Evolutionary conservation across 2,797 vertebrate species (phyloP).

Genomic region (Pygocentrus nattereri): DNA sequence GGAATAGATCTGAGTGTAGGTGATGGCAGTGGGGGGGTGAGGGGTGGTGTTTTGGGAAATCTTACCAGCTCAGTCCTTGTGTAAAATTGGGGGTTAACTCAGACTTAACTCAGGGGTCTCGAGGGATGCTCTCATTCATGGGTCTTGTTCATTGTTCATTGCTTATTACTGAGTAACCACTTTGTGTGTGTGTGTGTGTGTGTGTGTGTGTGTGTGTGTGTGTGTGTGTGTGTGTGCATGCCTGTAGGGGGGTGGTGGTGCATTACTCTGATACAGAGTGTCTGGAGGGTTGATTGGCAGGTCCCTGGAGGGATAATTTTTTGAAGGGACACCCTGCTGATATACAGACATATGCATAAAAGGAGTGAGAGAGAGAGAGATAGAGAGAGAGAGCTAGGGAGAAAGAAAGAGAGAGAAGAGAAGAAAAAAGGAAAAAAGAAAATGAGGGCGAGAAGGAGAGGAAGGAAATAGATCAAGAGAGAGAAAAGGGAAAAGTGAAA

Average conservation of each 20-base stretch:
- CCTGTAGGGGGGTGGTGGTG: conserved; percentile 1
- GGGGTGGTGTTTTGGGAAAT: conserved; percentile 7
- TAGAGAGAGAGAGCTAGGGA: conserved; percentile 1
- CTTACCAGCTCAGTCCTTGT: conserved; percentile 13
- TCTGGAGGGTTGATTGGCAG: conserved; percentile 54
- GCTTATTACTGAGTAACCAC: conserved; percentile 48
- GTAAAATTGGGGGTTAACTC: conserved; percentile 25
- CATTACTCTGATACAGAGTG: conserved; percentile 28
- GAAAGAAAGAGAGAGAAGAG: not conserved
- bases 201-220: conserved; percentile 22
- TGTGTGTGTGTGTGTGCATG: conserved; percentile 30
- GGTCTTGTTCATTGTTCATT: conserved; percentile 40
- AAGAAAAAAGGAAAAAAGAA: not conserved
- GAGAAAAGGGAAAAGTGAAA: not conserved
- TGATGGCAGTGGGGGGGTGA: not conserved
- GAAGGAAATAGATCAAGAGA: not conserved
- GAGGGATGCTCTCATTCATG: conserved; percentile 13
- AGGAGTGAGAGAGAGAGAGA: conserved; percentile 6
- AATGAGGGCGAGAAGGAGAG: no score
- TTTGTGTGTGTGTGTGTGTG: conserved; percentile 25
- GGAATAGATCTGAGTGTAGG: conserved; percentile 23
- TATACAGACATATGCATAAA: conserved; percentile 11
- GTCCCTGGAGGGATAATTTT: conserved; percentile 49
- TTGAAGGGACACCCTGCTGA: conserved; percentile 42
- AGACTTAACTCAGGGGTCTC: conserved; percentile 10